Evolutionary conservation across 2,888 invertebrate species (phyloP).

Genomic region (Melanostoma mellinum): DNA sequence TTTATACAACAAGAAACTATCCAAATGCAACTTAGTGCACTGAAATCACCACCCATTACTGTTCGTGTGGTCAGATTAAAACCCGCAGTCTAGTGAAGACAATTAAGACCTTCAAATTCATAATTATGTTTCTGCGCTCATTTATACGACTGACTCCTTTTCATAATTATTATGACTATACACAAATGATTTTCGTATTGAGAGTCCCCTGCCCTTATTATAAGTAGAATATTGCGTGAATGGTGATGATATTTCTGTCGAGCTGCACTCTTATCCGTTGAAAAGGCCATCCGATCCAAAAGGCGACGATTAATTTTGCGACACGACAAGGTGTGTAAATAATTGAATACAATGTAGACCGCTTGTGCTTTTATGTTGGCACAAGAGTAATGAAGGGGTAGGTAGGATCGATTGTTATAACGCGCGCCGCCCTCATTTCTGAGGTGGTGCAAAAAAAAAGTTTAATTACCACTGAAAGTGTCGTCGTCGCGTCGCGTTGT

Average conservation of each 20-base stretch:
- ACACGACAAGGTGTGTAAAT: slow-evolving; percentile 67
- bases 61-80: too few relatives aligned
- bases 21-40: too few relatives aligned
- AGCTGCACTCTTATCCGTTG: slow-evolving; percentile 15
- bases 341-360: slow-evolving; percentile 50
- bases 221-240: slow-evolving; percentile 66
- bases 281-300: slow-evolving; percentile 36
- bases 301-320: slow-evolving; percentile 68
- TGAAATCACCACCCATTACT: too few relatives aligned
- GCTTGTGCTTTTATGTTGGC: slow-evolving; percentile 4
- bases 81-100: slow-evolving; percentile 9
- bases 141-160: too few relatives aligned
- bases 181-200: too few relatives aligned
- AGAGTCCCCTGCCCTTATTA: neutral
- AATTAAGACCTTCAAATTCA: slow-evolving; percentile 39
- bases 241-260: slow-evolving; percentile 56
- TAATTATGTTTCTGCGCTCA: too few relatives aligned
- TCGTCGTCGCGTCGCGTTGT: neutral
- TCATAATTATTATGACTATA: too few relatives aligned
- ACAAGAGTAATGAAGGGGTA: slow-evolving; percentile 5
- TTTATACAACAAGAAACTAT: too few relatives aligned
- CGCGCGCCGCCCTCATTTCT: neutral
- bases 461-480: slow-evolving; percentile 38
- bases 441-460: neutral
- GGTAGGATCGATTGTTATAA: slow-evolving; percentile 26